phyloP scores from a whole-genome alignment of 2,888 invertebrate genomes.

The Spilosoma lubricipeda region DNA sequence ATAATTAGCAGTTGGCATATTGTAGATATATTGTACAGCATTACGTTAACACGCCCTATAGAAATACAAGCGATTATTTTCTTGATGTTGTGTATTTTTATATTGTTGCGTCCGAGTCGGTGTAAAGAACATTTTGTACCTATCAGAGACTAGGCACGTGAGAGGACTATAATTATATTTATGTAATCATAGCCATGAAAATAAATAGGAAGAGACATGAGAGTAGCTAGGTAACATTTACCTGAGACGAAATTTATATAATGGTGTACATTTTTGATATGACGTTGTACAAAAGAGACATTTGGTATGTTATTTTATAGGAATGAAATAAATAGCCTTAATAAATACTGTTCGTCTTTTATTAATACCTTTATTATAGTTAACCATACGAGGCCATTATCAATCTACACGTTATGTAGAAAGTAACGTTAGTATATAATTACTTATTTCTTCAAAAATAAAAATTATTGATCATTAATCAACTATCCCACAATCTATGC shows the following conservation, averaged over 20 bases:
- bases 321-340: constrained; percentile 87
- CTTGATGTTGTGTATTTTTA: constrained; percentile 47
- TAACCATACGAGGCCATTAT: not conserved
- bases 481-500: no score
- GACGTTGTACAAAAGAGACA: constrained; percentile 87
- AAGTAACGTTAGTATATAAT: not conserved
- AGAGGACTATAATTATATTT: constrained; percentile 81
- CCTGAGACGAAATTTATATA: constrained; percentile 85
- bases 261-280: constrained; percentile 87
- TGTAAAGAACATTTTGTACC: constrained; percentile 70
- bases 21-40: constrained; percentile 81
- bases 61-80: constrained; percentile 43
- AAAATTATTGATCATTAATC: no score
- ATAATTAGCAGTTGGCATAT: constrained; percentile 62
- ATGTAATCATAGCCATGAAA: constrained; percentile 75
- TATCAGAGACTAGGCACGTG: constrained; percentile 75
- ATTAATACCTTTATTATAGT: constrained; percentile 29
- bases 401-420: not conserved
- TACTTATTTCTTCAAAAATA: no score
- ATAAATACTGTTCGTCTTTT: constrained; percentile 68
- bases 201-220: constrained; percentile 68
- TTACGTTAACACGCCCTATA: constrained; percentile 52
- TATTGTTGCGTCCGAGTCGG: constrained; percentile 49
- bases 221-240: constrained; percentile 85
- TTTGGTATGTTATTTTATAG: constrained; percentile 88